Evolutionary conservation across 2,113 vertebrate species (phyloP).

Genomic region (Dendropsophus ebraccatus): DNA sequence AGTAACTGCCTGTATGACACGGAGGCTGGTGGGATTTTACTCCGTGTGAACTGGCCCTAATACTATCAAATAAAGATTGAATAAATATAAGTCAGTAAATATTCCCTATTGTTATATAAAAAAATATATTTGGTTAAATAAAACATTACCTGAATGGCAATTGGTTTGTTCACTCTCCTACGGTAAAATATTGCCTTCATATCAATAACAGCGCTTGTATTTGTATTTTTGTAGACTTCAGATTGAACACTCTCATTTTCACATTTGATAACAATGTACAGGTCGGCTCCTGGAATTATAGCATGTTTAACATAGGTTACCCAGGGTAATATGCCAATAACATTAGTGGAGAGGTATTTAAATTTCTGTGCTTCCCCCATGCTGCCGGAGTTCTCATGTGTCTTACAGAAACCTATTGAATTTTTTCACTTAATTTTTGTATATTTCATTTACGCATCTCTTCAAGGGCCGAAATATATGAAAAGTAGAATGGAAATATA

Average conservation of each 20-base stretch:
- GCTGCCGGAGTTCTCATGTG: too few species aligned
- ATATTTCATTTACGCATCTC: too few species aligned
- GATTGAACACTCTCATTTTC: slow-evolving; percentile 78
- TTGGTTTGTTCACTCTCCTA: slow-evolving; percentile 77
- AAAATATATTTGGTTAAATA: neutral
- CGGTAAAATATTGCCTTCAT: slow-evolving; percentile 88
- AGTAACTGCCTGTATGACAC: too few species aligned
- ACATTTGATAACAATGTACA: slow-evolving; percentile 86
- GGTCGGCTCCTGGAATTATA: slow-evolving; percentile 79
- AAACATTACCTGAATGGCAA: slow-evolving; percentile 83
- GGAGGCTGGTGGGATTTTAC: too few species aligned
- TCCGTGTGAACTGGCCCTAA: too few species aligned
- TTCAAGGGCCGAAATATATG: too few species aligned
- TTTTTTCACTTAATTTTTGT: too few species aligned
- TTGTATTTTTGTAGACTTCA: slow-evolving; percentile 71
- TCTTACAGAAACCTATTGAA: too few species aligned
- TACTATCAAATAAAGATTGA: too few species aligned
- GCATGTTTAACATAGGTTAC: neutral
- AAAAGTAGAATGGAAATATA: too few species aligned
- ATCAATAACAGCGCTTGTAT: slow-evolving; percentile 77
- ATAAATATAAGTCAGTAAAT: too few species aligned
- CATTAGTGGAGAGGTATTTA: neutral
- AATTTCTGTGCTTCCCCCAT: neutral
- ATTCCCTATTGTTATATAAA: too few species aligned
- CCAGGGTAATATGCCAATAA: neutral